Evolutionary conservation across 2,888 invertebrate genomes (phyloP), one percentile per base, ranked within the genome.

Genomic region (Orchesellides sinensis): DNA sequence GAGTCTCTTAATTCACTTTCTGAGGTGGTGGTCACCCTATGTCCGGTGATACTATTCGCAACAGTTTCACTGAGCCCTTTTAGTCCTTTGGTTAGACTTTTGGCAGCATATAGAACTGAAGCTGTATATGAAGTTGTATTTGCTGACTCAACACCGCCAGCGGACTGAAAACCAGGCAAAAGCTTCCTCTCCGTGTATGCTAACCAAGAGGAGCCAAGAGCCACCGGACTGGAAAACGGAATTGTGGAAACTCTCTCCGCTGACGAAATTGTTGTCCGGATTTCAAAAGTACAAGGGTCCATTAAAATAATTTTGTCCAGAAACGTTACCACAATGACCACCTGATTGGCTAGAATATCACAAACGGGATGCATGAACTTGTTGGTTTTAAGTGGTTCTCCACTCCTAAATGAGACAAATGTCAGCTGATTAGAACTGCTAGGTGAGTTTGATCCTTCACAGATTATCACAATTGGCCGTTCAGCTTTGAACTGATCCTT

Each of bases 41-140:
- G 89, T 23, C 96, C 97, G 0, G 96, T 95, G 65, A 98, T 90
- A 89, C 96, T 97, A 88, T 95, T 96, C 0, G 97, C 97, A 52
- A 98, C 96, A 59, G 95, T 96, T 91, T 98, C 98, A 14, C 98
- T 96, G 83, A 98, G 92, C 80, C 96, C 96, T 0, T 96, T 93
- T 70, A 98, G 91, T 0, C 97, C 97, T 90, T 97, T 96, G 79
- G 97, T 95, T 45, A 98, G 92, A 21, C 96, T 96, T 91, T 98
- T 98, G 19, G 98, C 98, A 0, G 97, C 98, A 91, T 97, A 96
- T 10, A 98, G 92, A 70, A 98, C 96, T 0, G 97, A 96, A 0
- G 98, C 98, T 59, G 98, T 97, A 88, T 92, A 92, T 0, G 92
- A 92, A 89, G 96, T 94, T 14, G 95, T 94, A 14, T 96, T 96